Base-by-base conservation (phyloP, 2,113 vertebrate genomes). In the Sus scrofa region DNA sequence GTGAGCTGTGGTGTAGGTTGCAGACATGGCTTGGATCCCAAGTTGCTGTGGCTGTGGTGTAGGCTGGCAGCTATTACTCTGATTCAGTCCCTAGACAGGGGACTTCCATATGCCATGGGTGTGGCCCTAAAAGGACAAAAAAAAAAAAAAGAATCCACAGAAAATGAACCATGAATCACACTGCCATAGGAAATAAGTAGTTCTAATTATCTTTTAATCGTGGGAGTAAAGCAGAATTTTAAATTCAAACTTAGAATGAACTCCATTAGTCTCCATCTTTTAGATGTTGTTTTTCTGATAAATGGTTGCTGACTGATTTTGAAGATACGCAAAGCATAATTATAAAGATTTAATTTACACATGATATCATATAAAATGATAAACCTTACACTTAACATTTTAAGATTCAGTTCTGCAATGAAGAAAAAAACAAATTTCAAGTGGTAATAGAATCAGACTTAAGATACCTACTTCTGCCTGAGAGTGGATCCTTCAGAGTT, bases 281-380 rank as follows among this genome's bases (percentile, higher is more conserved):
- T 67, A 95, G 63, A 4, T 65, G 54, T 10, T 85, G n/a, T 70
- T 94, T 93, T 93, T 62, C 65, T 92, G 27, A 74, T 68, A 88
- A 91, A 94, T 19, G 32, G 62, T 20, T 93, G 83, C 60, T 89
- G 3, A 73, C 14, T 75, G 27, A 81, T 86, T 91, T n/a, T 92
- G 56, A 97, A 93, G 75, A 87, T 11, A 85, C 7, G 60, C 50
- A 89, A 82, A 91, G 30, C 34, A 52, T 77, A 89, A 92, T 39
- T 81, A 87, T 87, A 92, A 89, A 82, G 50, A 86, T 68, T 96
- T 86, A 86, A 67, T 82, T 88, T 34, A 78, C 58, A 74, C 91
- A 54, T 67, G 52, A 71, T 89, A 91, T 0, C 20, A 93, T 10
- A 2, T 54, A 89, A 75, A 18, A 86, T 68, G 44, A 73, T 7